Conservation (phyloP, 2,113 vertebrate species). For the Calidris pugnax region DNA sequence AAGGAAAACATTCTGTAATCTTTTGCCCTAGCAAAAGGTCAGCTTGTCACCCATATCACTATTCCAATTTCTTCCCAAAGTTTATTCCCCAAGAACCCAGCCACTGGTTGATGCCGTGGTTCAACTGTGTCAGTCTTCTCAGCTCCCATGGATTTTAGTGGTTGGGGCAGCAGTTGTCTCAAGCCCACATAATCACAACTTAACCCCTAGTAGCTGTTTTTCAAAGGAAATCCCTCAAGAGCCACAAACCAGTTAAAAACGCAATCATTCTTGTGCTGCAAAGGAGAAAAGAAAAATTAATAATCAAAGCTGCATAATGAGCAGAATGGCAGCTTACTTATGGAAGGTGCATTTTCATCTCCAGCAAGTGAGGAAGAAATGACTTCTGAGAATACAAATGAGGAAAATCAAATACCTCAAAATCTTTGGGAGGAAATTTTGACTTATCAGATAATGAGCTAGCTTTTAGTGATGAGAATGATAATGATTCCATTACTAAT, state of each 20-base stretch:
- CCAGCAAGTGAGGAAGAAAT: constrained; percentile 46
- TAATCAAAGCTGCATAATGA: constrained; percentile 66
- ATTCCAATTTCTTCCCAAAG: not conserved
- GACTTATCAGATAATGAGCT: constrained; percentile 71
- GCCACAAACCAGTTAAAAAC: constrained; percentile 38
- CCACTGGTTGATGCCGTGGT: not conserved
- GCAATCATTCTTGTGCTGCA: constrained; percentile 17
- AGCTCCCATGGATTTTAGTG: not conserved
- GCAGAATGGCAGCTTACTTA: constrained; percentile 54
- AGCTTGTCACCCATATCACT: not conserved
- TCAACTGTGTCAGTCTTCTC: not conserved
- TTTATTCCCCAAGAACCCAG: not conserved
- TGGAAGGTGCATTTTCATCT: constrained; percentile 59
- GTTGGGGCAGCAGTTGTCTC: not conserved
- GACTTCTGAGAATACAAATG: constrained; percentile 65
- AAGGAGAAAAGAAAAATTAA: constrained; percentile 50
- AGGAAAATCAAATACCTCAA: constrained; percentile 66
- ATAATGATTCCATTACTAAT: constrained; percentile 66
- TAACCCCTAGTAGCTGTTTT: not conserved
- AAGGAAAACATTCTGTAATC: not conserved
- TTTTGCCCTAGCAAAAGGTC: not conserved
- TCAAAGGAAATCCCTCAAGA: not conserved
- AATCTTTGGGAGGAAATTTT: constrained; percentile 59
- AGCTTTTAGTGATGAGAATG: constrained; percentile 65
- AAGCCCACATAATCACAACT: not conserved